Conservation (phyloP, 2,797 vertebrate species). For the Benthosema pterotum region DNA sequence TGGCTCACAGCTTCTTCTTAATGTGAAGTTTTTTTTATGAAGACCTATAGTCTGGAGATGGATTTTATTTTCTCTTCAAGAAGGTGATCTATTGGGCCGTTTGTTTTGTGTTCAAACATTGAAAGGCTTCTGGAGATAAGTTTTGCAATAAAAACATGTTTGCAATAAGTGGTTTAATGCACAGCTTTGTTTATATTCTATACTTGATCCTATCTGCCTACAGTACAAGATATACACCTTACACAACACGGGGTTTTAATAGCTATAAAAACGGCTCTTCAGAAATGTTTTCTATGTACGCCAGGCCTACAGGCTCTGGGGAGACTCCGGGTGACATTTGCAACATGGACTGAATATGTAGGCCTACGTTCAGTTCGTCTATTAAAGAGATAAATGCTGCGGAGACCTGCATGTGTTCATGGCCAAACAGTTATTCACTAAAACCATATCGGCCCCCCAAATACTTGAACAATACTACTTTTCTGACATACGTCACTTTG, state of each 20-base stretch:
- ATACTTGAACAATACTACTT: no score
- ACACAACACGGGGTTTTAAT: background rate
- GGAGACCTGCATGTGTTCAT: no score
- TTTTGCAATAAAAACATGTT: constrained; percentile 77
- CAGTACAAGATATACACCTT: background rate
- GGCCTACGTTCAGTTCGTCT: no score
- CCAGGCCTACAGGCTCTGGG: no score
- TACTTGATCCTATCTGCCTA: background rate
- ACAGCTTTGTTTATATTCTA: no score
- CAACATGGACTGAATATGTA: no score
- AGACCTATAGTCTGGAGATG: constrained; percentile 38
- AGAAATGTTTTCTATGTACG: background rate
- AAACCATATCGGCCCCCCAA: no score
- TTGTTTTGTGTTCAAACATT: constrained; percentile 56
- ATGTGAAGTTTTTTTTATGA: constrained; percentile 1
- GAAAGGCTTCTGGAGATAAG: constrained; percentile 51
- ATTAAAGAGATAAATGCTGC: background rate
- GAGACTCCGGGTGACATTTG: no score
- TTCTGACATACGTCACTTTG: no score
- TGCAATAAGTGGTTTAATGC: constrained; percentile 37
- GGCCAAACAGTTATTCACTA: no score
- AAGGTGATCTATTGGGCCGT: constrained; percentile 39
- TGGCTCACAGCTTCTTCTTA: constrained; percentile 23
- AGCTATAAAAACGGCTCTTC: background rate
- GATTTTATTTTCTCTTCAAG: constrained; percentile 42